Evolutionary conservation across 2,113 vertebrate genomes (phyloP).

Genomic region (Pomatostomus ruficeps): DNA sequence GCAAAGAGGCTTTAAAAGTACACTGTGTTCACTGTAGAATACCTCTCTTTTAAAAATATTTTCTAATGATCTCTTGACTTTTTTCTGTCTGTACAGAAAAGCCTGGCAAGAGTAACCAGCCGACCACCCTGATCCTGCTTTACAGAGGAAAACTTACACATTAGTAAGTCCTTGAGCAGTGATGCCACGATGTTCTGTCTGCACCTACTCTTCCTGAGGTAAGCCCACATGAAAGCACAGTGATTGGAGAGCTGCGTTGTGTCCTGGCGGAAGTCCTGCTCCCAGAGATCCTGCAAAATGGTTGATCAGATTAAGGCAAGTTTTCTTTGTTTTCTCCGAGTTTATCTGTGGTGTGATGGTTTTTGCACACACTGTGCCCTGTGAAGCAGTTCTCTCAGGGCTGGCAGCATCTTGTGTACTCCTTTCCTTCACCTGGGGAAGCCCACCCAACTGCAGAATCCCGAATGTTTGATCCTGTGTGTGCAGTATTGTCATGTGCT

Average conservation of each 20-base stretch:
- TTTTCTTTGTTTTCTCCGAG: neutral
- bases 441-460: neutral
- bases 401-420: accelerated
- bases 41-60: neutral
- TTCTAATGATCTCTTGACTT: neutral
- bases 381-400: neutral
- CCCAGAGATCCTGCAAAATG: neutral
- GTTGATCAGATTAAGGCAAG: neutral
- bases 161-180: neutral
- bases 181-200: neutral
- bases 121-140: neutral
- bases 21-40: neutral
- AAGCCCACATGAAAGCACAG: neutral
- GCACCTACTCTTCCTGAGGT: neutral
- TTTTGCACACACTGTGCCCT: neutral
- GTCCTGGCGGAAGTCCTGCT: neutral
- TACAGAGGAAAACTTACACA: neutral
- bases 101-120: neutral
- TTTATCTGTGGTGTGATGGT: neutral
- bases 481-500: neutral
- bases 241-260: accelerated
- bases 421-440: neutral
- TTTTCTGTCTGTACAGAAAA: neutral
- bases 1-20: neutral
- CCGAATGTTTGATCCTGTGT: neutral